Evolutionary conservation across 1,140 invertebrate species (phyloP), one percentile per base, ranked within the genome.

Genomic region (Ceratina calcarata): DNA sequence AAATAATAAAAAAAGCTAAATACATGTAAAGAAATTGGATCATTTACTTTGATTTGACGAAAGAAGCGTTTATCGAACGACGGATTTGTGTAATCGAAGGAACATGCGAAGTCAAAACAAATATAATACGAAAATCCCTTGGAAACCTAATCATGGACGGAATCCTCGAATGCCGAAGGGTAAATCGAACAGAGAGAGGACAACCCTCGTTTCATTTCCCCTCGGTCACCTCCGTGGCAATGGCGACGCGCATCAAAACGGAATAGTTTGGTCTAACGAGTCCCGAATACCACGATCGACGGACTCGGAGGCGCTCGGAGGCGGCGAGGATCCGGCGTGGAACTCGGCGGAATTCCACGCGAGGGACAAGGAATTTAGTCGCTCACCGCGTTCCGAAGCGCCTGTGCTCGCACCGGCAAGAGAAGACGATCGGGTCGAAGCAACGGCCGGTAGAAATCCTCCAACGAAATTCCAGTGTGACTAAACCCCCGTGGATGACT

Each of bases 391-490:
- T 79, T 74, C 78, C 71, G 71, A 67, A 37, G 45, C 70, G 76
- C 27, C 16, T 60, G 37, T 18, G 24, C 62, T 65, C 64, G 27
- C 22, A 13, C n/a, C n/a, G 55, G 55, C n/a, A 16, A 20, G 32
- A 22, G 32, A 24, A 58, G 73, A 55, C 45, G 80, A 84, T 85
- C 82, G 69, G 32, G 68, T 57, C 55, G n/a, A 78, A 85, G 64
- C 82, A 49, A 62, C 72, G 57, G 74, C 67, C 18, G 78, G 68
- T 75, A 80, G 86, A 83, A 82, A 87, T 86, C 80, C 81, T 82
- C 67, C 71, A 85, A 86, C 83, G 83, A 89, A 90, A 90, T 90
- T 90, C 88, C 88, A 89, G 70, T 90, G 89, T 90, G 90, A 90
- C 90, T 90, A 90, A 90, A 91, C 84, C 84, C 87, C 84, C 81